Conservation (phyloP, 2,888 invertebrate species). For the Carcina quercana region DNA sequence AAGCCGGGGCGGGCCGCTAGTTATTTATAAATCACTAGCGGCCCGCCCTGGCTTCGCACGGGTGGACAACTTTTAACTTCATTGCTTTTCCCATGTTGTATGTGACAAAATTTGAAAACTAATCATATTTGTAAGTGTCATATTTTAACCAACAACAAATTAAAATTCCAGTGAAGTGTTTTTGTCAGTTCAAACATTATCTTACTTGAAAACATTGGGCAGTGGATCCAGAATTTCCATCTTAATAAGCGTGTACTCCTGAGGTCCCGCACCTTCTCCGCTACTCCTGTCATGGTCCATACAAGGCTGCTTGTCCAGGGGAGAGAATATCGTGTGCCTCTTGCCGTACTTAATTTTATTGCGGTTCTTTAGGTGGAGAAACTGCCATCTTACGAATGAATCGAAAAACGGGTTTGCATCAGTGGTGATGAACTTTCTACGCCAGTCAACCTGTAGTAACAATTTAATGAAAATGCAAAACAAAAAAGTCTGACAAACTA, state of each 20-base stretch:
- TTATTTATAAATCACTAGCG: too few species aligned
- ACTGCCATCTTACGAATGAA: slow-evolving; percentile 99
- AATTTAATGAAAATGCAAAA: too few species aligned
- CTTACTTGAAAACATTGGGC: slow-evolving; percentile 80
- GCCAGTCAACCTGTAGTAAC: slow-evolving; percentile 91
- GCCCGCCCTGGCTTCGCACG: too few species aligned
- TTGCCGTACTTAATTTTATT: slow-evolving; percentile 98
- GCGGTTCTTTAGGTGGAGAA: slow-evolving; percentile 85
- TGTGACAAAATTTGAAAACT: too few species aligned
- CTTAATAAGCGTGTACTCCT: slow-evolving; percentile 98
- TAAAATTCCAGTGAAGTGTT: too few species aligned
- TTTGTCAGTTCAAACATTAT: too few species aligned
- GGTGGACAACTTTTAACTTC: too few species aligned
- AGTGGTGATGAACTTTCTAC: slow-evolving; percentile 98
- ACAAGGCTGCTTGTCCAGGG: slow-evolving; percentile 97
- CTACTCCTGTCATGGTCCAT: slow-evolving; percentile 99
- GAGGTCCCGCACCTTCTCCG: slow-evolving; percentile 98
- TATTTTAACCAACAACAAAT: too few species aligned
- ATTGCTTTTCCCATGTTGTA: too few species aligned
- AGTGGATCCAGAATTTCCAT: slow-evolving; percentile 87
- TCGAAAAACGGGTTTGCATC: slow-evolving; percentile 98
- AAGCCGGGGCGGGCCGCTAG: too few species aligned
- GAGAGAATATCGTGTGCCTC: slow-evolving; percentile 96
- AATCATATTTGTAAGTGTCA: too few species aligned
- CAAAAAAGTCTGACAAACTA: too few species aligned